Evolutionary conservation across 2,888 invertebrate genomes (phyloP), one percentile per base, ranked within the genome.

Genomic region (Andrena camellia): DNA sequence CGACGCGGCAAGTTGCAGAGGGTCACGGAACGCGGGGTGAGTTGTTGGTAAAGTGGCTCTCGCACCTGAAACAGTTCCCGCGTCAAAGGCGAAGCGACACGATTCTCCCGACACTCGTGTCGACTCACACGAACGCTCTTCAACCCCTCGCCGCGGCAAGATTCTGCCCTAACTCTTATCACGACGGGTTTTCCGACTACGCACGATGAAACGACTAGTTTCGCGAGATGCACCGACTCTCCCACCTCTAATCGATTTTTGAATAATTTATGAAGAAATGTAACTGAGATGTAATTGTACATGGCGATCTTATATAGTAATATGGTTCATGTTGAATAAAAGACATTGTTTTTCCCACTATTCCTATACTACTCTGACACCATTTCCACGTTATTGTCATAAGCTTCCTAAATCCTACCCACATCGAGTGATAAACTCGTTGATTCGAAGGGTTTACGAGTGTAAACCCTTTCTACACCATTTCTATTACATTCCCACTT

Each of bases 11-110:
- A 20, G 23, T 17, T 66, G 10, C 13, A 48, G 35, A 63, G 69
- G n/a, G 63, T 48, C 62, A 60, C 60, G 59, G n/a, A 66, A 3
- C 26, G 60, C 57, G 69, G 66, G 50, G 20, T 48, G 50, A 35
- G 62, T 64, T 54, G 23, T 7, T 7, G 23, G 7, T 26, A 81
- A 83, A 83, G 81, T 83, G 77, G 81, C 70, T 69, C 76, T 83
- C 67, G 66, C 74, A 71, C 63, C 67, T 70, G 69, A 77, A 77
- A 77, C 77, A 48, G 77, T 83, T 77, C 67, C 60, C 60, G 57
- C 67, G 42, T 81, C 81, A 81, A 74, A 83, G 81, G 71, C 54
- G 26, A 48, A 26, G 50, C 70, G 72, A 33, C 59, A 31, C 69
- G 68, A 64, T 66, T 78, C 69, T 59, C 62, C 67, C 70, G 67